Evolutionary conservation across 1,140 invertebrate species (phyloP).

Genomic region (Camponotus vicinus): DNA sequence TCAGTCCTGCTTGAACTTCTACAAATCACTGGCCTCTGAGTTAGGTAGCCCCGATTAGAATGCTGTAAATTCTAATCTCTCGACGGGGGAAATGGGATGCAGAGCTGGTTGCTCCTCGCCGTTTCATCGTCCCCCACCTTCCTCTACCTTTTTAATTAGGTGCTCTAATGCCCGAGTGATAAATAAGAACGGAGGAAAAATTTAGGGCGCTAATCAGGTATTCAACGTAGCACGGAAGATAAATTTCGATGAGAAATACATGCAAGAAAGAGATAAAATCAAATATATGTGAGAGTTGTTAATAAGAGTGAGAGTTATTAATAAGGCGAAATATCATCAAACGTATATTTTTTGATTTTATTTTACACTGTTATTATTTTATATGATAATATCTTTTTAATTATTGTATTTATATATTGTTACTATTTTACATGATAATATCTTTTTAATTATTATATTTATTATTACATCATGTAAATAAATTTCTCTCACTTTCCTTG

Average conservation of each 20-base stretch:
- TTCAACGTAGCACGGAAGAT: conserved; percentile 38
- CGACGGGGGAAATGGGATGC: conserved; percentile 53
- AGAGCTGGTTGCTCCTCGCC: conserved; percentile 7
- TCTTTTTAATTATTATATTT: background rate
- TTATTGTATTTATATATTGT: background rate
- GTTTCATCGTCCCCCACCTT: conserved; percentile 20
- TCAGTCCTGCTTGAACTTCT: conserved; percentile 13
- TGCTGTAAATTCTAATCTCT: conserved; percentile 72
- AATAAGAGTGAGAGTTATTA: background rate
- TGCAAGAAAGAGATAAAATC: background rate
- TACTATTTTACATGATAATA: background rate
- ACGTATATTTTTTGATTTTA: too few species aligned
- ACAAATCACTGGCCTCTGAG: conserved; percentile 52
- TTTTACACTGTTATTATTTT: background rate
- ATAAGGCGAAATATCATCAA: background rate
- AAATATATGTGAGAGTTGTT: background rate
- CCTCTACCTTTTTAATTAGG: conserved; percentile 69
- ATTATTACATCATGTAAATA: too few species aligned
- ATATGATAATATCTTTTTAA: background rate
- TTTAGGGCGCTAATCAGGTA: conserved; percentile 61
- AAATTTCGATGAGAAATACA: conserved; percentile 39
- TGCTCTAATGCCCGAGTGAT: conserved; percentile 57
- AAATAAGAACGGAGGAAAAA: conserved; percentile 61
- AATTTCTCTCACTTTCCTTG: background rate
- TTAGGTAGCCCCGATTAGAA: conserved; percentile 49